These are phyloP conservation scores for Pedionomus torquatus DNA, from an alignment of 2,113 vertebrate species.

Conservation along the genomic window DNA sequence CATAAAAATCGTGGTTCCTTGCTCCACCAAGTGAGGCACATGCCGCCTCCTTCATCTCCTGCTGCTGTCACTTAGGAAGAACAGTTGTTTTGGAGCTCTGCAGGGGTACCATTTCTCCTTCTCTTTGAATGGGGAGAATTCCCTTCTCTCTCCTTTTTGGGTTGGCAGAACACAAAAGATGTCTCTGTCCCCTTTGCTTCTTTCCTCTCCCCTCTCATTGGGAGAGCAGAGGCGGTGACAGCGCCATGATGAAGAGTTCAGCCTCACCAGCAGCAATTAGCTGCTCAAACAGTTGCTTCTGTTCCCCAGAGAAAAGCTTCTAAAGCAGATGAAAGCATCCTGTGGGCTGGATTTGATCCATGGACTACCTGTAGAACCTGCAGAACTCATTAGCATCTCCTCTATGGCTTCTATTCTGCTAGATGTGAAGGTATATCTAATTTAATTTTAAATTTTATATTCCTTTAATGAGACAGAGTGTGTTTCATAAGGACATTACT, in stretches of 20 bases:
- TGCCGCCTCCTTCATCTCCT: background rate
- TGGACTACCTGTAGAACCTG: constrained; percentile 23
- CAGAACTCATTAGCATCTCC: background rate
- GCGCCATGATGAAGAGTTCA: background rate
- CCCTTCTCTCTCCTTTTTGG: background rate
- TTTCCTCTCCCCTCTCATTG: background rate
- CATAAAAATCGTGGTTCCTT: background rate
- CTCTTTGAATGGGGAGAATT: background rate
- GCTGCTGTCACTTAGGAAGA: background rate
- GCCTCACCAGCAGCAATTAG: background rate
- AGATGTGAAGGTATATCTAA: constrained; percentile 7
- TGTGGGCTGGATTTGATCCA: background rate
- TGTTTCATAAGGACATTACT: constrained; percentile 8
- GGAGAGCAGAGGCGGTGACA: background rate
- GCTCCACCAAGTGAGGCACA: rapidly evolving
- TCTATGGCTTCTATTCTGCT: background rate
- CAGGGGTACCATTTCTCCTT: background rate
- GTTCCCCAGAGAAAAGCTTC: background rate
- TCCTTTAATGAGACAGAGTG: constrained; percentile 16
- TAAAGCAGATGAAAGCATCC: background rate
- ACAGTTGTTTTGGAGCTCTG: background rate
- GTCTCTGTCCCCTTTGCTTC: background rate
- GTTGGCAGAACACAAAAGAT: background rate
- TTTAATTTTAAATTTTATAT: constrained; percentile 42
- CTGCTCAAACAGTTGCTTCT: background rate